Evolutionary conservation across 2,888 invertebrate genomes (phyloP), one percentile per base, ranked within the genome.

Genomic region (Melinopterus prodromus): DNA sequence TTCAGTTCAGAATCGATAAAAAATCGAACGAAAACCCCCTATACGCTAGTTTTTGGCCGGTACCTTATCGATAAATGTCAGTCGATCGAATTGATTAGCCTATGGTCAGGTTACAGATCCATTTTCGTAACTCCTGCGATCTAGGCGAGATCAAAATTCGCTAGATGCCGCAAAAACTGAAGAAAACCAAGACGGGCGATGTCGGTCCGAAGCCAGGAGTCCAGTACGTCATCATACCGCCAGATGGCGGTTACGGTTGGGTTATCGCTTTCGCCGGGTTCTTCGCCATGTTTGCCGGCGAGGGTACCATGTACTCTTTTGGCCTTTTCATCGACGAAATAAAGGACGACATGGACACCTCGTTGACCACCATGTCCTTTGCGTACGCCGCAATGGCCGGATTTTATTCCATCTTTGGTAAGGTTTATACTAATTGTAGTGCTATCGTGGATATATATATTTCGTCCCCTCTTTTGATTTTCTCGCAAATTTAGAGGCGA

Each of bases 241-340:
- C 97, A 0, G 97, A 97, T 86, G 97, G 98, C 15, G 98, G 98
- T 14, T 98, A 95, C 94, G 97, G 97, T 37, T 98, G 97, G 97
- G 91, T 96, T 74, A 93, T 98, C 78, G 95, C 97, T 6, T 90
- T 92, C 0, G 96, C 96, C 0, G 97, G 97, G 1, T 97, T 98
- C 90, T 91, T 96, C 89, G 96, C 96, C 90, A 97, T 97, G 88
- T 91, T 97, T 14, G 91, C 98, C 71, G 96, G 98, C 14, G 98
- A 98, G 86, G 98, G 98, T 71, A 95, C 98, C 84, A 95, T 97
- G 78, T 97, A 96, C 90, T 94, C 95, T 70, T 96, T 96, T 84
- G 96, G 96, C 9, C 91, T 93, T 78, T 92, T 98, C 81, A 90
- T 94, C 77, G 87, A 89, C 0, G 90, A 92, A 9, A 94, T 97